Percentiles rank a stretch among this genome's conserved stretches.
Conservation (phyloP, 2,797 vertebrate genomes). For the Hoplostethus mediterraneus region DNA sequence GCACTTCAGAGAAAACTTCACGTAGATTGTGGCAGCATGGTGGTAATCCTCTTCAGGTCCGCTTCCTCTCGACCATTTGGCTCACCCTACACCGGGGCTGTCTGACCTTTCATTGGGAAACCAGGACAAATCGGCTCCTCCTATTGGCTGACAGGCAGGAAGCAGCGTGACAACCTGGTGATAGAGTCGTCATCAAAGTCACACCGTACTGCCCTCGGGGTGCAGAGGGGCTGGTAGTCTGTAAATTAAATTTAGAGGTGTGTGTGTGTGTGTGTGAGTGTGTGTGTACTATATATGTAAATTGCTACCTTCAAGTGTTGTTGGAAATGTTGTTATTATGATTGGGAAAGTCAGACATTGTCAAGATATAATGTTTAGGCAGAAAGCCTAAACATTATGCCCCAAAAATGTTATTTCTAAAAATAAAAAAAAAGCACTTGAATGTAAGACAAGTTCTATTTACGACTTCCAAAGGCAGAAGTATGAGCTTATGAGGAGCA, state of each 20-base stretch:
- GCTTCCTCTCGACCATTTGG: slow-evolving; percentile 4
- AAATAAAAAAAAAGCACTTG: slow-evolving; percentile 35
- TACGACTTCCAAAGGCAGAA: slow-evolving; percentile 37
- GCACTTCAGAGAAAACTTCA: too few relatives aligned
- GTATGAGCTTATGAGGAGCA: slow-evolving; percentile 18
- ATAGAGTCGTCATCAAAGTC: slow-evolving; percentile 13
- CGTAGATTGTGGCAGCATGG: background rate
- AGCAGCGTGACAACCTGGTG: slow-evolving; percentile 1
- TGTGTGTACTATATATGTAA: slow-evolving; percentile 3
- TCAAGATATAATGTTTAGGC: too few relatives aligned
- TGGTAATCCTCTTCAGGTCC: background rate
- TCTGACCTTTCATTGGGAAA: background rate
- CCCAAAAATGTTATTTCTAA: background rate
- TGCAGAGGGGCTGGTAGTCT: background rate
- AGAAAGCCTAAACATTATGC: background rate
- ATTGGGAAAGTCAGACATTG: too few relatives aligned
- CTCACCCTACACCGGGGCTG: background rate
- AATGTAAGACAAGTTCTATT: slow-evolving; percentile 42
- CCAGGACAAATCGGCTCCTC: slow-evolving; percentile 3
- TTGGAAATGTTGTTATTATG: too few relatives aligned
- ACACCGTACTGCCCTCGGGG: background rate
- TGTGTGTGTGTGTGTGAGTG: slow-evolving; percentile 12
- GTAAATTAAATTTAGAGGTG: background rate
- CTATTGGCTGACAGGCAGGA: slow-evolving; percentile 13
- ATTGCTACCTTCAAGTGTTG: background rate